Evolutionary conservation across 2,888 invertebrate species (phyloP), one percentile per base, ranked within the genome.

Genomic region (Platycheirus albimanus): DNA sequence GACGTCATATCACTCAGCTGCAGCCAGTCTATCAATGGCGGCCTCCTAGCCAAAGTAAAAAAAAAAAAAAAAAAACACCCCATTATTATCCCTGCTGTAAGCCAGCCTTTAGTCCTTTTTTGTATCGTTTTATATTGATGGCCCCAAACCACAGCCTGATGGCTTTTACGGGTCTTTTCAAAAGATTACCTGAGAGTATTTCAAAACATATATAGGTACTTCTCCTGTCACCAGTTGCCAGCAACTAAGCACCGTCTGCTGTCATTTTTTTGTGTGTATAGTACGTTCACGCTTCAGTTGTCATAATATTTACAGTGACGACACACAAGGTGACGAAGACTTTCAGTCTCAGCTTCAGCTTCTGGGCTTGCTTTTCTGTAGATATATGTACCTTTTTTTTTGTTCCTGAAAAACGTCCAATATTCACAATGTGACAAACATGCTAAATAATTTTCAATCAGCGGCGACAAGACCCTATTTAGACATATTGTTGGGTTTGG

Each of bases 361-460:
- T 36, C 28, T 20, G 41, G 33, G 24, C 36, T 43, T 58, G 58
- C 56, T 47, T 52, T 28, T 52, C 20, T 13, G 2, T 24, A n/a
- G 36, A 54, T 36, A n/a, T 6, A 2, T 70, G 17, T 49, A 52
- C 51, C 13, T 28, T 13, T n/a, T 52, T 47, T 58, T 49, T 38
- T 38, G 30, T 41, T 51, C 5, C 52, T 30, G 49, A 17, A 43
- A 54, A 28, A 17, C 76, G 45, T 76, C 61, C 71, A 70, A 80
- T 80, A 70, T 52, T 76, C 81, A 67, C 72, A 78, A 74, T 83
- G 78, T 83, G 83, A 77, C 81, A 67, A 83, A 83, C 81, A 63
- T 77, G 49, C 63, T 72, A 78, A 83, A 78, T 78, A 74, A 83
- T 83, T 83, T 61, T 83, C 83, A 83, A 83, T 83, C 83, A 83